Percentiles rank a stretch among this genome's conserved stretches.
Conservation (phyloP, 2,888 invertebrate species). For the Ferdinandea cuprea region DNA sequence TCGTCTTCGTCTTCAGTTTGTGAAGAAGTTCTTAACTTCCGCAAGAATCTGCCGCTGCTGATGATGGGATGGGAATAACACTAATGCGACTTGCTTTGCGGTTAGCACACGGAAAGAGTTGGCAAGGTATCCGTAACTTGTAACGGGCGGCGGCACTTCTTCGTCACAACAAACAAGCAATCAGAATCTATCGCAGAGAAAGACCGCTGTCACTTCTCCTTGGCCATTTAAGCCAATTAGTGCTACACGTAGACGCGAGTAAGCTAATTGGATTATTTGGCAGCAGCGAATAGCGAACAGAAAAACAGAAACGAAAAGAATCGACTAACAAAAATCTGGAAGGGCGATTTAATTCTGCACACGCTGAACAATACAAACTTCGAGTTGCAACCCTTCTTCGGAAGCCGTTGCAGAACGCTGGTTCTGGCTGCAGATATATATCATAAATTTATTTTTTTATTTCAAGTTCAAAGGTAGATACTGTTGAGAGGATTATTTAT, state of each 20-base stretch:
- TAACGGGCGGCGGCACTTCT: neutral
- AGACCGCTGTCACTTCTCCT: conserved; percentile 2
- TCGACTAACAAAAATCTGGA: conserved; percentile 63
- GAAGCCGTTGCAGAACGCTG: neutral
- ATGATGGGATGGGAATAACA: neutral
- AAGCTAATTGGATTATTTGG: conserved; percentile 66
- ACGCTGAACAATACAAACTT: conserved; percentile 35
- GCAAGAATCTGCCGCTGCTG: conserved; percentile 38
- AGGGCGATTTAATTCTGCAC: conserved; percentile 53
- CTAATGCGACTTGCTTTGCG: conserved; percentile 43
- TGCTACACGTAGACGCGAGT: neutral
- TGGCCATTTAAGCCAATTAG: conserved; percentile 64
- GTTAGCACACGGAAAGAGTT: conserved; percentile 25
- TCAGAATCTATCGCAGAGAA: conserved; percentile 6
- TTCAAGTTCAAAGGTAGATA: conserved; percentile 68
- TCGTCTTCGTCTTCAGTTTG: conserved; percentile 16
- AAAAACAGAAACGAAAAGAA: no score
- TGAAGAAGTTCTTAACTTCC: conserved; percentile 49
- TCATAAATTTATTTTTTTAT: conserved; percentile 24
- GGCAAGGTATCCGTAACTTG: neutral
- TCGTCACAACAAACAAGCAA: conserved; percentile 53
- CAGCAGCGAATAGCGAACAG: neutral
- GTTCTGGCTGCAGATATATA: neutral
- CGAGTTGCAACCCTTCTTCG: conserved; percentile 26
- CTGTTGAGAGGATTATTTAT: conserved; percentile 8